Percentiles rank a stretch among this genome's conserved stretches.
These are phyloP conservation scores for Centroberyx gerrardi DNA, from an alignment of 2,797 vertebrate species.

Conservation along the genomic window DNA sequence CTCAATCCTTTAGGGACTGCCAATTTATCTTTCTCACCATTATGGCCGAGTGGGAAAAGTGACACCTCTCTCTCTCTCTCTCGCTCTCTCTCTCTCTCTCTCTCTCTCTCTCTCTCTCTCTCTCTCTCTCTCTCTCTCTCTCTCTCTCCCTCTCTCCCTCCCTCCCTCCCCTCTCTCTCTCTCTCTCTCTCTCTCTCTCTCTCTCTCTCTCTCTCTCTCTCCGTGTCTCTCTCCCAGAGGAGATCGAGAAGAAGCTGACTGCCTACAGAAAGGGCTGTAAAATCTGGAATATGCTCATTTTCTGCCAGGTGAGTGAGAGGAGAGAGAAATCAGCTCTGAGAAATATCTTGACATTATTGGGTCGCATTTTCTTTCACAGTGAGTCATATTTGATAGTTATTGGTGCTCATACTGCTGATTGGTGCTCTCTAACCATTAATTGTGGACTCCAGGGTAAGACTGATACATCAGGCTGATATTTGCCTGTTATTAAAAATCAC, in stretches of 20 bases:
- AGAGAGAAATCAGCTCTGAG: background rate
- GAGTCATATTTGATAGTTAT: too few relatives aligned
- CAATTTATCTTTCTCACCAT: conserved; percentile 59
- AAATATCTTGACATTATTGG: conserved; percentile 18
- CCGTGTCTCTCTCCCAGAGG: conserved; percentile 85
- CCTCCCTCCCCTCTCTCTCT: conserved; percentile 15
- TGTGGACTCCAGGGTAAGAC: background rate
- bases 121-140: conserved; percentile 38
- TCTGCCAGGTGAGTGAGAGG: conserved; percentile 91
- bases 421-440: background rate
- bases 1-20: conserved; percentile 25
- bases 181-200: conserved; percentile 26
- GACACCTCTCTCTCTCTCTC: conserved; percentile 55
- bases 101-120: conserved; percentile 31
- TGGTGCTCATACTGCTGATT: too few relatives aligned
- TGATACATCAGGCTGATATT: background rate
- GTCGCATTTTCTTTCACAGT: background rate
- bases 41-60: conserved; percentile 59
- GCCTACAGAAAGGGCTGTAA: conserved; percentile 95
- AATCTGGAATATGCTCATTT: conserved; percentile 98
- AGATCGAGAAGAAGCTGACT: conserved; percentile 97
- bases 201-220: conserved; percentile 27
- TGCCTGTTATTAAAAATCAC: too few relatives aligned
- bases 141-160: conserved; percentile 14
- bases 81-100: conserved; percentile 20